Percentiles rank a stretch among this genome's conserved stretches.
These are phyloP conservation scores for Aselliscus stoliczkanus DNA, from an alignment of 2,797 vertebrate genomes.

Conservation along the genomic window DNA sequence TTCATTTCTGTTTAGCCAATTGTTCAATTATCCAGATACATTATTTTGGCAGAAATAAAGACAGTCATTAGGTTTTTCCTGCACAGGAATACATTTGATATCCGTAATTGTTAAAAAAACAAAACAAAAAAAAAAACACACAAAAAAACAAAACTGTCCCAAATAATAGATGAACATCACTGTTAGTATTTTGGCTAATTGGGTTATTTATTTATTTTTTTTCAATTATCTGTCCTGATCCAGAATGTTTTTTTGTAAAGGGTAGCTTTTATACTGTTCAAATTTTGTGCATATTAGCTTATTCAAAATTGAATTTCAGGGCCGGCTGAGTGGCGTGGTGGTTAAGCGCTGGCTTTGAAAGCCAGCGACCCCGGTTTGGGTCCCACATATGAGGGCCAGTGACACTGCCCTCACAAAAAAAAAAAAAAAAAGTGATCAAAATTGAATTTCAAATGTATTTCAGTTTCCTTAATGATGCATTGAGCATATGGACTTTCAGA, in stretches of 20 bases:
- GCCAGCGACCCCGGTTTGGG: too few species aligned
- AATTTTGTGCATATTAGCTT: neutral
- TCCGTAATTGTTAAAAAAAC: neutral
- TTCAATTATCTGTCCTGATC: neutral
- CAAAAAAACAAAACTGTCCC: neutral
- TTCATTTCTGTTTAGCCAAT: neutral
- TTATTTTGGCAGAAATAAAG: neutral
- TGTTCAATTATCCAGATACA: neutral
- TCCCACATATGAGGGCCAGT: too few species aligned
- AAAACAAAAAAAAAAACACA: too few species aligned
- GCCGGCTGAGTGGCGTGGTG: too few species aligned
- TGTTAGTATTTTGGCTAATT: neutral
- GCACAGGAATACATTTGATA: neutral
- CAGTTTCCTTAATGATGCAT: slow-evolving; percentile 3
- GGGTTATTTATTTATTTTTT: neutral
- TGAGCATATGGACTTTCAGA: neutral
- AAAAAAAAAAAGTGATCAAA: too few species aligned
- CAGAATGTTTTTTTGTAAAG: neutral
- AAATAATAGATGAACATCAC: neutral
- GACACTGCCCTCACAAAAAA: too few species aligned
- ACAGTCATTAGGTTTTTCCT: neutral
- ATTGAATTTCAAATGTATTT: neutral
- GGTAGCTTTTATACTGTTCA: neutral
- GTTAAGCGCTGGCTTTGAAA: too few species aligned
- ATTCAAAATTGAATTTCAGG: neutral